Evolutionary conservation across 2,888 invertebrate species (phyloP), one percentile per base, ranked within the genome.

Genomic region (Ctena decussata): DNA sequence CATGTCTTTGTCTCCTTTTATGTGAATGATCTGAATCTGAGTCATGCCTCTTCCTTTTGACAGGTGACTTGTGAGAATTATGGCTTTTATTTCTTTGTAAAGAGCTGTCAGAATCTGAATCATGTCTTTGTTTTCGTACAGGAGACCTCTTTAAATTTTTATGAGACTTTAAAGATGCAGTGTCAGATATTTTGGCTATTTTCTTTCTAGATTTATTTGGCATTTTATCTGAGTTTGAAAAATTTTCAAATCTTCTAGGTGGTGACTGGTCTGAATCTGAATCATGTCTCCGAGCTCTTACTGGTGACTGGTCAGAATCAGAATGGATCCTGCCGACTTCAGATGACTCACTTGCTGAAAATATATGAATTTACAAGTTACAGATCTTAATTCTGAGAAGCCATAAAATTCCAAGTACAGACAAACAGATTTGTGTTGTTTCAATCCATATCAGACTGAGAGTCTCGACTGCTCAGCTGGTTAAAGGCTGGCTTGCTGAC

Each of bases 241-340:
- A n/a, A n/a, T n/a, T n/a, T n/a, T n/a, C n/a, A n/a, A n/a, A n/a
- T 74, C 91, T 93, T 84, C 93, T 93, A 60, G 91, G 94, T 12
- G 94, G 94, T 73, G 95, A 94, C 32, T 94, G 83, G 89, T 96
- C 96, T 18, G 93, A 94, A 90, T 95, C 94, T 53, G 94, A 93
- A 79, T 86, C 92, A 81, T 93, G 89, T 84, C 92, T 85, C 76
- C 92, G 92, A 65, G 85, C 94, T 85, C 94, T 94, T 71, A 91
- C 93, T 27, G 94, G 94, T 74, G 95, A 95, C 57, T 95, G 87
- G 89, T 96, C 96, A 27, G 93, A 94, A 89, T 95, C 94, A 71
- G 94, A 94, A 82, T 88, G 92, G 80, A 94, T 90, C 86, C 93
- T 86, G 92, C 77, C 82, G 93, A 72, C 86, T 92, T 91, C 92